Conservation (phyloP, 92 coral and sea anemone genomes). For the Umimayanthus chanpuru region DNA sequence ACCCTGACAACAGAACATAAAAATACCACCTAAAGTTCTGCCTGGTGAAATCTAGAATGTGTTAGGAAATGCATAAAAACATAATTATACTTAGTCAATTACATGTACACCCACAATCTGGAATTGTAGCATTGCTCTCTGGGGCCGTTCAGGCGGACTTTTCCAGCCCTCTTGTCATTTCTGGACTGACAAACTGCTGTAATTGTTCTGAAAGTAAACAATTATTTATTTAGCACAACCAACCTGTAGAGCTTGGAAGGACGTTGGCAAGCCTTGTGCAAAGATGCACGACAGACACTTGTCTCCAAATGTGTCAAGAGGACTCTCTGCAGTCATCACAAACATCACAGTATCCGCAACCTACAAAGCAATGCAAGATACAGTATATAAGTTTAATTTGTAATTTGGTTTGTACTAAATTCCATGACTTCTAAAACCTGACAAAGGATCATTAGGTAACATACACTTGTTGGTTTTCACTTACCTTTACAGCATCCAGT, state of each 20-base stretch:
- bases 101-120: no score
- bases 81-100: no score
- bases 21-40: not conserved
- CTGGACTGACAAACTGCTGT: not conserved
- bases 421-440: no score
- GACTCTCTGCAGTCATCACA: conserved; percentile 71
- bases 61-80: no score
- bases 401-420: not conserved
- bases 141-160: not conserved
- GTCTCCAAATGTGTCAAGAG: conserved; percentile 84
- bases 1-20: conserved; percentile 65
- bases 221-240: not conserved
- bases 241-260: conserved; percentile 90
- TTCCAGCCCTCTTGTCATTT: not conserved
- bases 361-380: conserved; percentile 43
- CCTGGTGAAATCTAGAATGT: no score
- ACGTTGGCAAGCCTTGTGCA: conserved; percentile 94
- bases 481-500: conserved; percentile 93
- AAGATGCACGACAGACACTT: conserved; percentile 88
- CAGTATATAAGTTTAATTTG: no score
- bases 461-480: not conserved
- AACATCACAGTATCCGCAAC: conserved; percentile 95
- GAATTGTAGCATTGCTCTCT: no score
- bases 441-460: no score
- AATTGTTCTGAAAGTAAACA: not conserved